phyloP scores from a whole-genome alignment of 1,140 invertebrate genomes.

The Drosophila guanche region DNA sequence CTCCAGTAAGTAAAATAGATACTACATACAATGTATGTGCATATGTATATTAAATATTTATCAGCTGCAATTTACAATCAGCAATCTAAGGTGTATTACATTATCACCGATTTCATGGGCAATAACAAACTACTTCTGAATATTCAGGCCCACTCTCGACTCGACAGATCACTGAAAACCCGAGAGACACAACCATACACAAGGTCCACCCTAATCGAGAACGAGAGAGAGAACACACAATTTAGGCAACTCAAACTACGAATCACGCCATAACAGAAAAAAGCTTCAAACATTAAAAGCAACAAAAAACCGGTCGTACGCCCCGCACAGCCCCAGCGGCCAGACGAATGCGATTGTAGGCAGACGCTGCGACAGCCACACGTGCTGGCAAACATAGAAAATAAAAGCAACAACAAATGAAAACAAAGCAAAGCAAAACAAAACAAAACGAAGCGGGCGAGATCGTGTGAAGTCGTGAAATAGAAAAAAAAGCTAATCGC shows the following conservation, averaged over 20 bases:
- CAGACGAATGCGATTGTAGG: not conserved
- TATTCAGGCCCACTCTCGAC: too few relatives aligned
- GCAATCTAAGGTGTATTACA: too few relatives aligned
- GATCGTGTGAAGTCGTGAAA: conserved; percentile 5
- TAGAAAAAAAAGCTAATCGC: not conserved
- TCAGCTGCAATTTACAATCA: too few relatives aligned
- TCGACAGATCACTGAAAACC: too few relatives aligned
- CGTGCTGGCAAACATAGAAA: conserved; percentile 46
- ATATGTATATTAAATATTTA: too few relatives aligned
- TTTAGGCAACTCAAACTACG: conserved; percentile 8
- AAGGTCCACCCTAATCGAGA: not conserved
- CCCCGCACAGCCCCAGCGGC: not conserved
- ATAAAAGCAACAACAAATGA: conserved; percentile 1
- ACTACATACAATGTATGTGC: too few relatives aligned
- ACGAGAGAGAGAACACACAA: not conserved
- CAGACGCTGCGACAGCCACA: conserved; percentile 4
- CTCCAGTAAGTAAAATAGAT: too few relatives aligned
- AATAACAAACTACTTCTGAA: too few relatives aligned
- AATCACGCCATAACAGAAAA: conserved; percentile 38
- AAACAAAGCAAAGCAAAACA: conserved; percentile 29
- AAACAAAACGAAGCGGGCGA: conserved; percentile 26
- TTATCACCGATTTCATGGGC: too few relatives aligned
- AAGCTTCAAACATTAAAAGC: conserved; percentile 38
- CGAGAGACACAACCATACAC: not conserved
- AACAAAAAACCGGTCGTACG: not conserved